Percentiles rank a stretch among this genome's conserved stretches.
phyloP scores from a whole-genome alignment of 2,797 vertebrate species.

The Aldrovandia affinis region DNA sequence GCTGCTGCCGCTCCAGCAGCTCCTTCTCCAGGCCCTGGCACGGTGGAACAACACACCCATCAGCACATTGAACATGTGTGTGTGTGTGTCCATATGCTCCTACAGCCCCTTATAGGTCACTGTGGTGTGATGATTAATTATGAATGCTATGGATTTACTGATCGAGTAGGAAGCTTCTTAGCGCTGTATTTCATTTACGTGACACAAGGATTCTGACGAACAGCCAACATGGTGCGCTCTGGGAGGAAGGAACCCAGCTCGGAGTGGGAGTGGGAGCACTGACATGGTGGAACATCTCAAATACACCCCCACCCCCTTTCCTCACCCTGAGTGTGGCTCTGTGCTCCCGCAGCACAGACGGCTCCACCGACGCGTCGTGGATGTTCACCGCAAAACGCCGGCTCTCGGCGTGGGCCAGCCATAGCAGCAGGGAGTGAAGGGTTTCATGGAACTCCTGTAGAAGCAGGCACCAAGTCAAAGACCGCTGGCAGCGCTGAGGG shows the following conservation, averaged over 20 bases:
- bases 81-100: neutral
- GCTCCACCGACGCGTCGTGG: slow-evolving; percentile 55
- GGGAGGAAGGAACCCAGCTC: neutral
- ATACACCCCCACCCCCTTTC: neutral
- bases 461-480: neutral
- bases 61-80: neutral
- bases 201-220: no score
- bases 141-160: no score
- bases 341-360: slow-evolving; percentile 60
- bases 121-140: no score
- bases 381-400: slow-evolving; percentile 62
- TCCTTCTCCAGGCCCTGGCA: slow-evolving; percentile 82
- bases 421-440: slow-evolving; percentile 81
- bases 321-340: slow-evolving; percentile 76
- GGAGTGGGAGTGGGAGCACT: neutral
- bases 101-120: neutral
- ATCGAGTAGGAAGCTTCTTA: no score
- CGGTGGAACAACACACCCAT: neutral
- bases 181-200: no score
- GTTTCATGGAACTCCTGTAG: slow-evolving; percentile 86
- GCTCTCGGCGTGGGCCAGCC: slow-evolving; percentile 80
- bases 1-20: slow-evolving; percentile 68
- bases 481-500: neutral
- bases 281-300: neutral
- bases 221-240: neutral